Percentiles rank a stretch among this genome's conserved stretches.
phyloP scores from a whole-genome alignment of 2,113 vertebrate species.

The Harpagus bidentatus region DNA sequence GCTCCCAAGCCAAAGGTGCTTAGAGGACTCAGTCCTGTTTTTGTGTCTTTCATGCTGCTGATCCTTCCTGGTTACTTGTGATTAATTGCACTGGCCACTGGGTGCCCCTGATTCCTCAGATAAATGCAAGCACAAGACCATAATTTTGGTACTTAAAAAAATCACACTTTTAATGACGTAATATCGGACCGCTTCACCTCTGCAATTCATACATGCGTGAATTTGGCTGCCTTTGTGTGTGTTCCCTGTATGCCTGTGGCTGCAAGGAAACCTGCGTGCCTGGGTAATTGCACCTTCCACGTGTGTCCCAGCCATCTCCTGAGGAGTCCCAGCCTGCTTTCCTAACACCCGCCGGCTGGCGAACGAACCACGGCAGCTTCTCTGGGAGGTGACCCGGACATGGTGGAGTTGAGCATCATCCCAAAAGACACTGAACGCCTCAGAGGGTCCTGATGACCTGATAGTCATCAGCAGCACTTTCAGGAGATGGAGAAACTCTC shows the following conservation, averaged over 20 bases:
- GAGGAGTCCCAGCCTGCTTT: fast-evolving
- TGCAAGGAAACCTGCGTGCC: background rate
- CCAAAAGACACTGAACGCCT: background rate
- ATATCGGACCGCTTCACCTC: background rate
- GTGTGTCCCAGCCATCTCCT: fast-evolving
- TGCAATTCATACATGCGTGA: fast-evolving
- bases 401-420: background rate
- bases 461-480: background rate
- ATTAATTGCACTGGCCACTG: background rate
- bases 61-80: background rate
- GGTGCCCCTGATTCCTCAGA: background rate
- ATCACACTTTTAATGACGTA: background rate
- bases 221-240: background rate
- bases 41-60: background rate
- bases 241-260: background rate
- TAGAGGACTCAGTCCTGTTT: background rate
- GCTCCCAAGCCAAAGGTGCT: background rate
- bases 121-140: background rate
- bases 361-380: fast-evolving
- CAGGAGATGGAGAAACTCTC: background rate
- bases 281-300: background rate
- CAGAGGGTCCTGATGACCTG: background rate
- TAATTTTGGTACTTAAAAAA: background rate
- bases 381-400: background rate
- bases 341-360: fast-evolving